A percentile compares a stretch with the other conserved stretches of the same genome.
Conservation (phyloP, 2,888 invertebrate species). For the Acleris sparsana region DNA sequence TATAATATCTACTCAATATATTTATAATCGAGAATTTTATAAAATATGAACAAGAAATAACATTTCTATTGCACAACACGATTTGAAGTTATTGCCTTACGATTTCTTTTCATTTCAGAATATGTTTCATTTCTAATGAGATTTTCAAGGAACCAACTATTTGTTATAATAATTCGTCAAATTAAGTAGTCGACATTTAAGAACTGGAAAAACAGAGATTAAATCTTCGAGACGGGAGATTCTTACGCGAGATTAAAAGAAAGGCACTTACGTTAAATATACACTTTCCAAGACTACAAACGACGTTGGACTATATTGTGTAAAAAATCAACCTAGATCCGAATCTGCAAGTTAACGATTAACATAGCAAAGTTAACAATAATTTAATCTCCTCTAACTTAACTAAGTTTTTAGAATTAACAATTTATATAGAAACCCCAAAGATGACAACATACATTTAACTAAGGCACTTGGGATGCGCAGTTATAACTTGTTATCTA, state of each 20-base stretch:
- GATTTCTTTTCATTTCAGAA: constrained; percentile 7
- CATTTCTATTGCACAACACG: constrained; percentile 79
- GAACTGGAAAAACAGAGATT: constrained; percentile 26
- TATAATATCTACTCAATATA: constrained; percentile 58
- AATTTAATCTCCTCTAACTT: constrained; percentile 82
- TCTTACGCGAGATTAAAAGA: constrained; percentile 71
- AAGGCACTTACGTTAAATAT: constrained; percentile 57
- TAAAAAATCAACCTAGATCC: constrained; percentile 44
- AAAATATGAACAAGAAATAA: constrained; percentile 75
- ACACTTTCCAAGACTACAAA: constrained; percentile 48
- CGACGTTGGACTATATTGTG: constrained; percentile 37
- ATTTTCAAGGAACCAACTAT: constrained; percentile 8
- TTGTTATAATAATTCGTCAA: not conserved
- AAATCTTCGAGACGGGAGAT: constrained; percentile 58
- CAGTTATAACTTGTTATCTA: constrained; percentile 67
- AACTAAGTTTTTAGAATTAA: constrained; percentile 74
- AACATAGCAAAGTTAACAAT: constrained; percentile 82
- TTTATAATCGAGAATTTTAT: constrained; percentile 53
- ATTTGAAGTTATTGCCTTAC: constrained; percentile 40
- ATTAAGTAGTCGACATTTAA: not conserved
- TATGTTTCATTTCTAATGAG: not conserved
- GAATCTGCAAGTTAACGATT: constrained; percentile 63
- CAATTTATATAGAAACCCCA: constrained; percentile 75
- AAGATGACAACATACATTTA: constrained; percentile 72
- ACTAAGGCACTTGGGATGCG: constrained; percentile 81